These are phyloP conservation scores for Indicator indicator DNA, from an alignment of 2,113 vertebrate species.

Conservation along the genomic window DNA sequence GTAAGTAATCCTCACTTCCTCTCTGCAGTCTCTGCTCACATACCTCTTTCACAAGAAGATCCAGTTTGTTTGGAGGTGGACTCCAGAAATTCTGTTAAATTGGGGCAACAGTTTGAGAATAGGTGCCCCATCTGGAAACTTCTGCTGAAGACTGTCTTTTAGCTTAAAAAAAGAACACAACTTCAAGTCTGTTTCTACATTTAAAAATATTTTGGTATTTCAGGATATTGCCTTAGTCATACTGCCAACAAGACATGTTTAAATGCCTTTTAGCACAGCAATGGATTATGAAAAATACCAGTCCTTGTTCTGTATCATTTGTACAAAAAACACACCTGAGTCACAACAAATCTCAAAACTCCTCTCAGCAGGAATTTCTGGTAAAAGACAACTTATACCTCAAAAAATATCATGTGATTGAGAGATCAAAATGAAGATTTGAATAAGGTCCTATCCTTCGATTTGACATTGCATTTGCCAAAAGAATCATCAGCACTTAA, in stretches of 20 bases:
- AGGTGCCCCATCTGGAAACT: neutral
- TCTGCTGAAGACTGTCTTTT: neutral
- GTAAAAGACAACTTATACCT: neutral
- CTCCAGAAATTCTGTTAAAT: neutral
- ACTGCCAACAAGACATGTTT: neutral
- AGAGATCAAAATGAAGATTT: neutral
- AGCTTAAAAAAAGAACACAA: neutral
- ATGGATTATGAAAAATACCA: neutral
- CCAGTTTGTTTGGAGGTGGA: neutral
- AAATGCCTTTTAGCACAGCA: neutral
- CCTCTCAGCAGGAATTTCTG: neutral
- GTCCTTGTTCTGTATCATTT: neutral
- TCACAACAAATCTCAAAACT: neutral
- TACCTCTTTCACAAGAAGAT: neutral
- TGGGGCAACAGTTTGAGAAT: neutral
- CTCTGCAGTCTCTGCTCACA: neutral
- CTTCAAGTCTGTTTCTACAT: neutral
- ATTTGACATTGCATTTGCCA: neutral
- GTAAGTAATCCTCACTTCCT: neutral
- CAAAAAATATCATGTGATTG: neutral
- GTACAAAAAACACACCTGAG: neutral
- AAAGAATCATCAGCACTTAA: neutral
- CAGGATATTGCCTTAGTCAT: neutral
- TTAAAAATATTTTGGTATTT: conserved; percentile 13
- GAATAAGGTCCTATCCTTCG: neutral